phyloP scores from a whole-genome alignment of 2,888 invertebrate genomes.

The Eristalis arbustorum region DNA sequence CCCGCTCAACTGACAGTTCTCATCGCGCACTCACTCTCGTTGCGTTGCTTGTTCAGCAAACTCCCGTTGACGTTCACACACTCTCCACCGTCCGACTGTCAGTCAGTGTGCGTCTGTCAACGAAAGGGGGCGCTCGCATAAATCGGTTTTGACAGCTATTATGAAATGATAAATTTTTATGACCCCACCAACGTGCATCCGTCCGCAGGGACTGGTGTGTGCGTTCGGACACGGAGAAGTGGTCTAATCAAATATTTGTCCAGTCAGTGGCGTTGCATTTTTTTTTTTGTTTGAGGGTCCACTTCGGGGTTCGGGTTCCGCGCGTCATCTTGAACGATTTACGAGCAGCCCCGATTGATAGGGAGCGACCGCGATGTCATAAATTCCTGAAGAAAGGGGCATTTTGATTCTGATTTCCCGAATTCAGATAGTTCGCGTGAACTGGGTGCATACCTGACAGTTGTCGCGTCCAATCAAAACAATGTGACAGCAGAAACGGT shows the following conservation, averaged over 20 bases:
- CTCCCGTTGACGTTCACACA: background rate
- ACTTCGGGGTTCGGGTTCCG: background rate
- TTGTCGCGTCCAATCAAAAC: slow-evolving; percentile 57
- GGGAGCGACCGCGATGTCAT: slow-evolving; percentile 28
- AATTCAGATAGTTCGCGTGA: background rate
- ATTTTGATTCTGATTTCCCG: background rate
- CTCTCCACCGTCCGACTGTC: slow-evolving; percentile 4
- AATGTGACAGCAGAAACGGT: slow-evolving; percentile 59
- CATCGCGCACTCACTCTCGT: background rate
- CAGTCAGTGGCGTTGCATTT: slow-evolving; percentile 34
- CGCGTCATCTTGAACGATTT: slow-evolving; percentile 51
- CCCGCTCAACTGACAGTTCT: slow-evolving; percentile 31
- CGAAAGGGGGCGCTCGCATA: slow-evolving; percentile 40
- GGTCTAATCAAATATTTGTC: slow-evolving; percentile 63
- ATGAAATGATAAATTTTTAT: slow-evolving; percentile 63
- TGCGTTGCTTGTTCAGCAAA: background rate
- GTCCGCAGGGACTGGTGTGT: background rate
- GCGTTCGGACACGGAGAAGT: background rate
- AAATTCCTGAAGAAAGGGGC: slow-evolving; percentile 27
- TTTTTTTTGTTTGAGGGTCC: too few relatives aligned
- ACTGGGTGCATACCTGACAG: slow-evolving; percentile 41
- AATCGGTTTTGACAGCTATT: slow-evolving; percentile 65
- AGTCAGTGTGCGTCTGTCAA: slow-evolving; percentile 12
- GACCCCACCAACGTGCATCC: slow-evolving; percentile 38
- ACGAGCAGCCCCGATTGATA: slow-evolving; percentile 49